Evolutionary conservation across 2,888 invertebrate genomes (phyloP).

Genomic region (Amblyteles armatorius): DNA sequence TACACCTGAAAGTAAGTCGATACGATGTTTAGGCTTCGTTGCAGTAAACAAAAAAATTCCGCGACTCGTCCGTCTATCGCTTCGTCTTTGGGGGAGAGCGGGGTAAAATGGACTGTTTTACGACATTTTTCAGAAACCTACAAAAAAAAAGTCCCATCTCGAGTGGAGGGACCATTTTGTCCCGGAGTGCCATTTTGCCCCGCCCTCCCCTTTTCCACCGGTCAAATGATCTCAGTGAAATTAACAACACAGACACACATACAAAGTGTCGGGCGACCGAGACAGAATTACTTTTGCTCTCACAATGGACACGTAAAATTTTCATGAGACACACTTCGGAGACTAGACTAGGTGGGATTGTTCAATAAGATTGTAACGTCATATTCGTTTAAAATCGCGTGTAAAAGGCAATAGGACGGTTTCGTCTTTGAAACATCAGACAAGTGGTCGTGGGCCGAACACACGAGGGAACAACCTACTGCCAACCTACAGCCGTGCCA

Average conservation of each 20-base stretch:
- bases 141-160: neutral
- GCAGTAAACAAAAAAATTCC: conserved; percentile 19
- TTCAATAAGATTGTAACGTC: conserved; percentile 51
- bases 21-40: conserved; percentile 56
- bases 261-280: neutral
- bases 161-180: neutral
- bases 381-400: conserved; percentile 49
- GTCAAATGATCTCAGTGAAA: neutral
- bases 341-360: conserved; percentile 24
- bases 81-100: conserved; percentile 4
- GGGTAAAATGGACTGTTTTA: neutral
- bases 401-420: conserved; percentile 52
- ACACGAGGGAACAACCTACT: conserved; percentile 67
- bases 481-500: conserved; percentile 64
- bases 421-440: conserved; percentile 63
- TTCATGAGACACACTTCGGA: conserved; percentile 25
- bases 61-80: conserved; percentile 22
- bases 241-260: neutral
- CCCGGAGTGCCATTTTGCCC: neutral
- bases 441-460: conserved; percentile 67
- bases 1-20: conserved; percentile 77
- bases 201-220: neutral
- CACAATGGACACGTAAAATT: conserved; percentile 32
- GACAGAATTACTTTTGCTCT: conserved; percentile 21
- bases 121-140: neutral